Base-by-base conservation (phyloP, 2,888 invertebrate genomes). In the Chymomyza procnemis region DNA sequence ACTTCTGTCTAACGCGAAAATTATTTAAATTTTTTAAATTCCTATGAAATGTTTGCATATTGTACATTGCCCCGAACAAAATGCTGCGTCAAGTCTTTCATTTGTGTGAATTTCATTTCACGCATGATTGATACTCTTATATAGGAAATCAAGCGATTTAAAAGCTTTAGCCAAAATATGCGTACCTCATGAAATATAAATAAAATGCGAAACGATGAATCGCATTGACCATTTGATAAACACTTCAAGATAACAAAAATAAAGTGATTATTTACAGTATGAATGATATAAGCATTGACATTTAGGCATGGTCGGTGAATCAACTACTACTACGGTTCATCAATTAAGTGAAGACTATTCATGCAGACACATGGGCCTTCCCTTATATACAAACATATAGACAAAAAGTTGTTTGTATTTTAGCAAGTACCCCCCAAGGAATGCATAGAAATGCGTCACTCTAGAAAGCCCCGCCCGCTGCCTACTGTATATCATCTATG, bases 361-460 rank as follows among this genome's bases (percentile, higher is more conserved):
- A 21, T 21, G 19, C 16, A 54, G 22, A 54, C 54, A 14, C 21
- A 21, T 21, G 9, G 14, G 16, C 2, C 21, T 21, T 4, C 19
- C 3, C 52, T n/a, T 18, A 18, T 52, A 19, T n/a, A 21, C 54
- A 54, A 54, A 26, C 26, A 26, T 26, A 22, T 22, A 4, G 4
- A 16, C n/a, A 16, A 18, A 48, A 48, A 18, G 30, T 30, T 61
- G 63, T 66, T 56, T 18, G 48, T 18, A 8, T 48, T 57, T 75
- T 81, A 79, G 73, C 83, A 82, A 80, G 69, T 73, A 65, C 64
- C 69, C 62, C 73, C 62, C 73, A 67, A 76, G 67, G 72, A 79
- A 76, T 76, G 68, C 64, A 63, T 50, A 19, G 21, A 66, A 72
- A 75, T 76, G 78, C 76, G 81, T 86, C 81, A 81, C 84, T 86